phyloP scores from a whole-genome alignment of 2,113 vertebrate species.

The Sardina pilchardus region DNA sequence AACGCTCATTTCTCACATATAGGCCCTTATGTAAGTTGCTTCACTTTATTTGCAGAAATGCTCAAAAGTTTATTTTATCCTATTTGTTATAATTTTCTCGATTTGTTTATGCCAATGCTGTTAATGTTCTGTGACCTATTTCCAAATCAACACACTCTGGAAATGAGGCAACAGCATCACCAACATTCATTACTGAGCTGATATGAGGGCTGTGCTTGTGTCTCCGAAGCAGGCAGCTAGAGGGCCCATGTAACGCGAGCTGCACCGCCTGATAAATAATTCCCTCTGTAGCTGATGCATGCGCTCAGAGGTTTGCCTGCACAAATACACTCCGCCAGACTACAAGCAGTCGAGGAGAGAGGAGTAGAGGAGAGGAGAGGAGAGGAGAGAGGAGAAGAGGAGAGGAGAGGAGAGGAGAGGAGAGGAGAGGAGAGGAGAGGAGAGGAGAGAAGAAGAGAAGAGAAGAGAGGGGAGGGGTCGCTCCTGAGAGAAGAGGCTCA shows the following conservation, averaged over 20 bases:
- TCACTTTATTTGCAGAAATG: conserved; percentile 34
- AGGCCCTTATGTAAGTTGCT: conserved; percentile 30
- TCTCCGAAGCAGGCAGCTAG: conserved; percentile 17
- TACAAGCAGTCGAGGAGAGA: background rate
- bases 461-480: background rate
- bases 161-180: conserved; percentile 45
- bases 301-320: conserved; percentile 23
- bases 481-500: background rate
- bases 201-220: conserved; percentile 34
- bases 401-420: background rate
- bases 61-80: conserved; percentile 44
- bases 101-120: conserved; percentile 48
- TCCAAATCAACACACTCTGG: conserved; percentile 46
- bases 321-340: background rate
- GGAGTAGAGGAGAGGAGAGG: background rate
- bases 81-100: conserved; percentile 41
- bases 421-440: background rate
- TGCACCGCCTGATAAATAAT: conserved; percentile 39
- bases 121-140: conserved; percentile 48
- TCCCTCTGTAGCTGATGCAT: conserved; percentile 38
- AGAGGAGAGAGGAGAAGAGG: background rate
- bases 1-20: background rate
- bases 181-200: conserved; percentile 46
- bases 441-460: too few relatives aligned
- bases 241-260: conserved; percentile 17